Percentiles rank a stretch among this genome's conserved stretches.
Conservation (phyloP, 37 sponge, comb jelly and placozoan genomes). For the Halichondria panicea region DNA sequence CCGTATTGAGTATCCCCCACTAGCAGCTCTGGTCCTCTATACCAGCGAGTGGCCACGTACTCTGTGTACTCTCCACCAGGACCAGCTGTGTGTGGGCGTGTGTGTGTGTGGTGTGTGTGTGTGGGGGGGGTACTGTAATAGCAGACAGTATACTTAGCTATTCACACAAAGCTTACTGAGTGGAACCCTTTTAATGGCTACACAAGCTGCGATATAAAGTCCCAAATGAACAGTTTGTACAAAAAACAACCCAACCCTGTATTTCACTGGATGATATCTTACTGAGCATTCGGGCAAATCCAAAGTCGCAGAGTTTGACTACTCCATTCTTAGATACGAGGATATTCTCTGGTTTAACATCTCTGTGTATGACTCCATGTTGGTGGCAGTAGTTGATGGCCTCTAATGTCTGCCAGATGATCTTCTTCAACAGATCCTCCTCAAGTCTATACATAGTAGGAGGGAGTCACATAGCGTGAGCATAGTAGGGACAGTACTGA, state of each 20-base stretch:
- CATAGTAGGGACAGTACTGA: too few relatives aligned
- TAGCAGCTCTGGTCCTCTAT: conserved; percentile 94
- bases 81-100: conserved; percentile 55
- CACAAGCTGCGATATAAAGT: background rate
- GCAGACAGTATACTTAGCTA: background rate
- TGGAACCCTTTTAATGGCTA: background rate
- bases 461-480: background rate
- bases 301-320: conserved; percentile 97
- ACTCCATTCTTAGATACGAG: conserved; percentile 85
- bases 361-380: conserved; percentile 92
- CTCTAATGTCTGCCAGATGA: conserved; percentile 90
- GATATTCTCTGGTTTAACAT: conserved; percentile 99
- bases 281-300: conserved; percentile 95
- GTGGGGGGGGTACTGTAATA: background rate
- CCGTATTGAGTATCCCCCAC: conserved; percentile 98
- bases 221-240: background rate
- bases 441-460: conserved; percentile 48
- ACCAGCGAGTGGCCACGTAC: conserved; percentile 98
- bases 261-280: conserved; percentile 6
- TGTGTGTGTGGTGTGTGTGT: background rate
- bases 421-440: conserved; percentile 70
- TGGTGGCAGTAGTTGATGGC: conserved; percentile 92
- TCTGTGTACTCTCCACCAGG: conserved; percentile 97
- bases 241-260: background rate
- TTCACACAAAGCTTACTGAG: too few relatives aligned